Evolutionary conservation across 2,888 invertebrate genomes (phyloP).

Genomic region (Therioaphis trifolii): DNA sequence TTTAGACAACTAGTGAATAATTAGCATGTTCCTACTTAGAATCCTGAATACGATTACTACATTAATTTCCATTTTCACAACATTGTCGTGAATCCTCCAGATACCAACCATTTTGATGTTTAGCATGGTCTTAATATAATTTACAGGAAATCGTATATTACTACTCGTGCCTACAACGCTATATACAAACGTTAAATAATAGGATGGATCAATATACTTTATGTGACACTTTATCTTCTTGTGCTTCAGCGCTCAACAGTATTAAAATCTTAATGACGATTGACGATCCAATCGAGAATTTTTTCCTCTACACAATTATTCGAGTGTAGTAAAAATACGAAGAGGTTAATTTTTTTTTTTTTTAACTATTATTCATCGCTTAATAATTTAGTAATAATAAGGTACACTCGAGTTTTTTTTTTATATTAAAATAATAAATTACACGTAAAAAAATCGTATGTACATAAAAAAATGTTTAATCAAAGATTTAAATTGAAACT

Average conservation of each 20-base stretch:
- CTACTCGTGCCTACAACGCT: too few species aligned
- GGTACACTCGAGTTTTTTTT: too few species aligned
- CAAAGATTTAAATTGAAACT: background rate
- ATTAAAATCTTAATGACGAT: too few species aligned
- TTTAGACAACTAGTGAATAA: slow-evolving; percentile 17
- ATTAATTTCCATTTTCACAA: slow-evolving; percentile 4
- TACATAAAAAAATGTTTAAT: background rate
- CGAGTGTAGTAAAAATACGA: too few species aligned
- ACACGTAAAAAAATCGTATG: background rate
- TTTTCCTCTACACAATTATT: too few species aligned
- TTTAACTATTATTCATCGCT: too few species aligned
- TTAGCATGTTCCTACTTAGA: background rate
- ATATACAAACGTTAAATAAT: too few species aligned
- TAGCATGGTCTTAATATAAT: background rate
- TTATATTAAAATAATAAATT: too few species aligned
- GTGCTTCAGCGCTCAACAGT: too few species aligned
- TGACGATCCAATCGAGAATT: too few species aligned
- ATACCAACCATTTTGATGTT: slow-evolving; percentile 3
- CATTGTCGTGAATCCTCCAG: background rate
- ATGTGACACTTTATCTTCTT: background rate
- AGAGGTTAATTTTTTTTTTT: too few species aligned
- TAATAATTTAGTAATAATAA: too few species aligned
- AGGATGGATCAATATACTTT: background rate
- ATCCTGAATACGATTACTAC: slow-evolving; percentile 17
- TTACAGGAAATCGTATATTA: background rate